Evolutionary conservation across 2,113 vertebrate genomes (phyloP), one percentile per base, ranked within the genome.

Genomic region (Thalassarche chlororhynchos): DNA sequence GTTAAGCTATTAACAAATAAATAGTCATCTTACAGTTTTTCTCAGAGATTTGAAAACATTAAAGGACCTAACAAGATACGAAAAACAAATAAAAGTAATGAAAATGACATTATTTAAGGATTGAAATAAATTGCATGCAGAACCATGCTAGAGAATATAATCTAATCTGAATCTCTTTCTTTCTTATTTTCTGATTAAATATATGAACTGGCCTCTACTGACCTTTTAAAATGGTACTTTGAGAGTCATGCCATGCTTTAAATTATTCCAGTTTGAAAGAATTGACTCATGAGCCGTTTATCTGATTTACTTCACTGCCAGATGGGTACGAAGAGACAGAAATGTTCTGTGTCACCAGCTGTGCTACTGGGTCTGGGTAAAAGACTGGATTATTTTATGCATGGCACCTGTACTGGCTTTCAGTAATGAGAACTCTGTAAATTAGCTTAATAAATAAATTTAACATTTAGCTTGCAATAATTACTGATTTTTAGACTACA

Each of bases 241-340:
- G 71, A 84, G 47, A 87, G 32, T 84, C 61, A 79, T 49, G 36
- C 25, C 69, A 82, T 62, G 42, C 28, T 94, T 95, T 71, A 93
- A 92, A 79, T 84, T 75, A 91, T 94, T 94, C 26, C 55, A 79
- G 25, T 87, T 87, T 82, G 74, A 87, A 95, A 94, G 26, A 96
- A 92, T 55, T 85, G 52, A 93, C 93, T 94, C 32, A 85, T 72
- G 57, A 94, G 24, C 32, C 85, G 16, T 94, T 95, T 82, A 84
- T 91, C 61, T 91, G 61, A 89, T 94, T 96, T 94, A 49, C 26
- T 91, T 89, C 81, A 46, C 57, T 85, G 70, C n/a, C 74, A 97
- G 60, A 84, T 76, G 81, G 44, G 25, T 81, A 84, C 1, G 1
- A 81, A 72, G 15, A 46, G 36, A 75, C 25, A 78, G n/a, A 90